Evolutionary conservation across 2,888 invertebrate species (phyloP).

Genomic region (Eristalinus sepulchralis): DNA sequence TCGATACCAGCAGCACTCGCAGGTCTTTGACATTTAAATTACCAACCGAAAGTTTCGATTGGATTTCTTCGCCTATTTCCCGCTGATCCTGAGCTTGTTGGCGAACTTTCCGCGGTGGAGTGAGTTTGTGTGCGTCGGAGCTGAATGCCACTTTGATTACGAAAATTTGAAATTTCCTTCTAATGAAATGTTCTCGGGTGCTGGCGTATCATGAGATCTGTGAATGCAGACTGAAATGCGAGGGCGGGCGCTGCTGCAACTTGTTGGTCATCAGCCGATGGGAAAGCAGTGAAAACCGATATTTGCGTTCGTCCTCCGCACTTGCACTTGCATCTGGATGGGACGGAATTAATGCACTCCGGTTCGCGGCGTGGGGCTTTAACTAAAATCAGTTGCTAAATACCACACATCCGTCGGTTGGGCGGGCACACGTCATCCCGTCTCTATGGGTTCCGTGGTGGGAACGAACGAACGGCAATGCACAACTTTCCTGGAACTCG

Average conservation of each 20-base stretch:
- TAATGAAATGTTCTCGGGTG: slow-evolving; percentile 29
- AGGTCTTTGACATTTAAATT: slow-evolving; percentile 53
- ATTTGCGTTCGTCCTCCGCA: not conserved
- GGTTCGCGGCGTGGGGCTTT: not conserved
- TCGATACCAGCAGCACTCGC: slow-evolving; percentile 15
- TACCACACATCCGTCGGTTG: slow-evolving; percentile 20
- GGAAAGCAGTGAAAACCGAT: not conserved
- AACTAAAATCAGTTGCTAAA: slow-evolving; percentile 7
- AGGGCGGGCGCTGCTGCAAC: not conserved
- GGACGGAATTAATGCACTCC: not conserved
- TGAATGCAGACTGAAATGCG: not conserved
- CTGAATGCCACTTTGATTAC: slow-evolving; percentile 42
- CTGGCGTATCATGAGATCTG: not conserved
- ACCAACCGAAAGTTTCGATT: slow-evolving; percentile 49
- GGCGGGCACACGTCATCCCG: not conserved
- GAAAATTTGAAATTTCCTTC: slow-evolving; percentile 36
- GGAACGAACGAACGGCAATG: slow-evolving; percentile 17
- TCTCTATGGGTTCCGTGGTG: not conserved
- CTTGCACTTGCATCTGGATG: not conserved
- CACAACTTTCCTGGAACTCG: slow-evolving; percentile 16
- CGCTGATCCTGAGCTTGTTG: not conserved
- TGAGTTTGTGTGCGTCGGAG: not conserved
- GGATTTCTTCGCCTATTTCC: slow-evolving; percentile 35
- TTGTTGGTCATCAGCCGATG: not conserved
- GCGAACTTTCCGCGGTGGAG: not conserved